Evolutionary conservation across 2,888 invertebrate species (phyloP), one percentile per base, ranked within the genome.

Genomic region (Drosophila incognita): DNA sequence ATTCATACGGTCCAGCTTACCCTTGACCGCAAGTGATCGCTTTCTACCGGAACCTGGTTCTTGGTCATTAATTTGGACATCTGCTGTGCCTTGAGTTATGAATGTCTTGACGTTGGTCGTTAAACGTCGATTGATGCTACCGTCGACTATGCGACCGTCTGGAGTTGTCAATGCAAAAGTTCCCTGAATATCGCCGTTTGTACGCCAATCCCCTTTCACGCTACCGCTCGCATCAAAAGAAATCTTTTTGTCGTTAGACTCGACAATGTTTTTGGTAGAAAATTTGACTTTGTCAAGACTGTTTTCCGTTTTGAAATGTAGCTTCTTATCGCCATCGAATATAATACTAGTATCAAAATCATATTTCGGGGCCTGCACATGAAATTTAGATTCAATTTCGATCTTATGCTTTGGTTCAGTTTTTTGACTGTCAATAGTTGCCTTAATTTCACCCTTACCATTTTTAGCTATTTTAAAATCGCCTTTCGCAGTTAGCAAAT

Each of bases 311-410:
- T 94, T 94, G 46, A 97, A 82, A 68, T 94, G 94, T 5, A 97
- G 81, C 82, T 96, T 96, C 83, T 96, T 96, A 51, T 93, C 94
- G 51, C 95, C 95, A 91, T 97, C 95, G 36, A 96, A 95, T 81
- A 94, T 95, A 5, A 97, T 60, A 53, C 95, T 96, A 0, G 95
- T 84, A 54, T 95, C 95, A 0, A 95, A 94, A 72, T 95, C 94
- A 91, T 95, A 96, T 2, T 94, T 94, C 0, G 95, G 95, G 0
- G 95, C 94, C 59, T 94, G 94, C 0, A 95, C 92, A 1, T 94
- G 93, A 85, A 97, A 94, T 59, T 95, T 95, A 0, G 95, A 94
- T 51, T 95, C 95, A 6, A 94, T 92, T 85, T 95, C 96, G 36
- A 96, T 87, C 88, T 95, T 95, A 59, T 95, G 94, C 89, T 95